Conservation (phyloP, 2,888 invertebrate species). For the Himalopsyche anomala region DNA sequence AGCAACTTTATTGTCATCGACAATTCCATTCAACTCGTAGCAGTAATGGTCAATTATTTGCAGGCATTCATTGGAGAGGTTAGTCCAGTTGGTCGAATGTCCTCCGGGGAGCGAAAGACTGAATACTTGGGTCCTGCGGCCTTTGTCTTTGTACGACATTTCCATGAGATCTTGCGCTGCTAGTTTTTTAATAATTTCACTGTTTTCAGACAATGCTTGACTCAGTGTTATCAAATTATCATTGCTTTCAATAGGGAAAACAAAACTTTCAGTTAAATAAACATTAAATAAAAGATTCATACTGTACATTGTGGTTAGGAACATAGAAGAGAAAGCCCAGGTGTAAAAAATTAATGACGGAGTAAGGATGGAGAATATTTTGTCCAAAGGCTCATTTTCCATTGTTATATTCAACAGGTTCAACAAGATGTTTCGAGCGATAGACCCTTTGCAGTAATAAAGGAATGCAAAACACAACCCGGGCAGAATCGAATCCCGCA, state of each 20-base stretch:
- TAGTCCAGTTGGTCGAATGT: slow-evolving; percentile 92
- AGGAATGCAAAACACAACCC: slow-evolving; percentile 78
- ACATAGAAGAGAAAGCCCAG: slow-evolving; percentile 84
- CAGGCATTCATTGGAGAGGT: slow-evolving; percentile 81
- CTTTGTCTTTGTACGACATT: slow-evolving; percentile 79
- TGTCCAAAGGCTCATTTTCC: slow-evolving; percentile 76
- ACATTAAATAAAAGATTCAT: slow-evolving; percentile 84
- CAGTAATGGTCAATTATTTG: slow-evolving; percentile 81
- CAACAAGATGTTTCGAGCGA: slow-evolving; percentile 75
- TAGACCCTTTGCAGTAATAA: slow-evolving; percentile 80
- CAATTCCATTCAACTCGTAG: slow-evolving; percentile 78
- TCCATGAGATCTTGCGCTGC: slow-evolving; percentile 85
- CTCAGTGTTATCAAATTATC: slow-evolving; percentile 75
- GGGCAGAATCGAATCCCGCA: slow-evolving; percentile 79
- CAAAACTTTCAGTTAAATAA: slow-evolving; percentile 82
- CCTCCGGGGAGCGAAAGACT: slow-evolving; percentile 89
- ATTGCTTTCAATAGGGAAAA: slow-evolving; percentile 79
- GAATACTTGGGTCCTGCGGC: slow-evolving; percentile 81
- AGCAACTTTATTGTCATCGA: slow-evolving; percentile 68
- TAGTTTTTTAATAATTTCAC: slow-evolving; percentile 84
- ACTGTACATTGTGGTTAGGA: slow-evolving; percentile 82
- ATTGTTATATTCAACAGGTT: slow-evolving; percentile 76
- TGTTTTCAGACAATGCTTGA: slow-evolving; percentile 79
- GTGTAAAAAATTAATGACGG: slow-evolving; percentile 79
- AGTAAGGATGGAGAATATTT: slow-evolving; percentile 73